Evolutionary conservation across 2,797 vertebrate genomes (phyloP), one percentile per base, ranked within the genome.

Genomic region (Argentina silus): DNA sequence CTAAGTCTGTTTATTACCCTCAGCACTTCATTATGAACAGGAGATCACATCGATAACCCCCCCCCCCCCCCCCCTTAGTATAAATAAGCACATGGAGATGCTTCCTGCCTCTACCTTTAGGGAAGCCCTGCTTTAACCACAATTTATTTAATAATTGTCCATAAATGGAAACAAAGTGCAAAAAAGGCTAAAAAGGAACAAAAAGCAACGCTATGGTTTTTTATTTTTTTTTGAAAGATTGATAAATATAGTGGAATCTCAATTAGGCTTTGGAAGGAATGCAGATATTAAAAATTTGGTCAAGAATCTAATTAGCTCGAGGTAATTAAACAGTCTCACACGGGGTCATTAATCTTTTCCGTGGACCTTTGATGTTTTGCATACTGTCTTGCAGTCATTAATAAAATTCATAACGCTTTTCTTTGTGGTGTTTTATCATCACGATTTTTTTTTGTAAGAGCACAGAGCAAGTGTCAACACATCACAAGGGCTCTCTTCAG

Each of bases 291-390:
- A 99, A 74, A 98, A 98, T 97, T 96, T 99, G 97, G 98, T 99
- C 97, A 99, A 98, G 96, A 98, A 99, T 99, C 96, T 98, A 98
- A 99, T 99, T 99, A 99, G 97, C 96, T 96, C 93, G 95, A 96
- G 96, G 97, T 99, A 99, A 99, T 99, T 99, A 99, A 98, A 98
- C 96, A 97, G 97, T 98, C 96, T 96, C 96, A 96, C 96, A 94
- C 93, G 93, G 95, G 98, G 97, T 98, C 98, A 98, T 99, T 98
- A 98, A 99, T 99, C 98, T 99, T 97, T 97, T 94, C 95, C 85
- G 90, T 90, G 96, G 97, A 98, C 97, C 97, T 98, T 98, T 99
- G 98, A 99, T 98, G 97, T 98, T 98, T 98, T 97, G 96, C 96
- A 96, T 95, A 97, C 96, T 97, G 97, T 99, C 97, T 98, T 96